Percentiles rank a stretch among this genome's conserved stretches.
Conservation (phyloP, 2,797 vertebrate species). For the Eptatretus atami region DNA sequence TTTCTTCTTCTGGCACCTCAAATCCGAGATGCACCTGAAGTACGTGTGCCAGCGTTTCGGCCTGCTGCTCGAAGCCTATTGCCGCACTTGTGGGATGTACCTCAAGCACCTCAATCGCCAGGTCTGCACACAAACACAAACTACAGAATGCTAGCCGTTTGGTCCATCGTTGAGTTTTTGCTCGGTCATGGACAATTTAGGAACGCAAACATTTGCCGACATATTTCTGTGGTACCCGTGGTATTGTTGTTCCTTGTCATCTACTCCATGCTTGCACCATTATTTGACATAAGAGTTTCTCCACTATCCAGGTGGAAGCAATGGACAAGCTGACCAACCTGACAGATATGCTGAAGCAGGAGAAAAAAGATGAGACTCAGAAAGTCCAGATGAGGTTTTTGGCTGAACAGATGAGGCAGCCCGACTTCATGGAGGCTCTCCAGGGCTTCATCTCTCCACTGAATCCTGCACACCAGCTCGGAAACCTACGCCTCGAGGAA, state of each 20-base stretch:
- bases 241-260: too few species aligned
- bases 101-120: slow-evolving; percentile 29
- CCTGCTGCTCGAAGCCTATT: slow-evolving; percentile 28
- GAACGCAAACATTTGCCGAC: too few species aligned
- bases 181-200: too few species aligned
- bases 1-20: slow-evolving; percentile 39
- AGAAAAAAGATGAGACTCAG: slow-evolving; percentile 27
- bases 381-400: slow-evolving; percentile 29
- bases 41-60: slow-evolving; percentile 24
- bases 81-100: slow-evolving; percentile 33
- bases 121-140: slow-evolving; percentile 1
- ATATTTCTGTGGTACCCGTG: too few species aligned
- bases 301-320: slow-evolving; percentile 17
- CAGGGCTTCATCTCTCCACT: slow-evolving; percentile 28
- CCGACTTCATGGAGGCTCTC: slow-evolving; percentile 30
- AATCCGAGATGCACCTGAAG: slow-evolving; percentile 37
- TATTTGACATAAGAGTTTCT: too few species aligned
- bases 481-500: slow-evolving; percentile 25
- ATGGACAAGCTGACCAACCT: slow-evolving; percentile 37
- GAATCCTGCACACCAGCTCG: slow-evolving; percentile 29
- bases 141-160: too few species aligned
- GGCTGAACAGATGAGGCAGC: slow-evolving; percentile 32
- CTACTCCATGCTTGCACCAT: too few species aligned
- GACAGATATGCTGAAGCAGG: slow-evolving; percentile 27
- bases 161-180: too few species aligned